Percentiles rank a stretch among this genome's conserved stretches.
Conservation (phyloP, 1,140 invertebrate genomes). For the Drosophila grimshawi region DNA sequence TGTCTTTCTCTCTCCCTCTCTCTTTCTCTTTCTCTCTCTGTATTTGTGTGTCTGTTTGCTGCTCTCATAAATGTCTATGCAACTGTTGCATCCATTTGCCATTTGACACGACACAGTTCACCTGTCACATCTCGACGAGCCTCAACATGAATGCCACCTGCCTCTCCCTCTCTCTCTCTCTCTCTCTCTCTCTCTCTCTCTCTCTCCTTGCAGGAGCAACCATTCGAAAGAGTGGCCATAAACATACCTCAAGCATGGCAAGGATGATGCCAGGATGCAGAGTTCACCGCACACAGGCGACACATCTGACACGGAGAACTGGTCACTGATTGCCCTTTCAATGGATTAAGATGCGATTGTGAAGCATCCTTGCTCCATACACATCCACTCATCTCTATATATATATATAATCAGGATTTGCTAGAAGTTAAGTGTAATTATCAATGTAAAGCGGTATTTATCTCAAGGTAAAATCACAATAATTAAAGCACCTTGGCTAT, state of each 20-base stretch:
- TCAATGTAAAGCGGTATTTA: background rate
- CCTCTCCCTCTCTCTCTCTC: background rate
- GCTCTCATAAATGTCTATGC: conserved; percentile 32
- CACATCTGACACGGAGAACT: background rate
- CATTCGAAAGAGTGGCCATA: conserved; percentile 40
- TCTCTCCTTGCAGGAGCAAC: background rate
- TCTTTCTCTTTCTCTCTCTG: background rate
- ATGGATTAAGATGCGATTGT: conserved; percentile 10
- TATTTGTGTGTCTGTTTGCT: conserved; percentile 6
- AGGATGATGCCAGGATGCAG: too few relatives aligned
- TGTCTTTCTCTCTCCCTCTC: background rate
- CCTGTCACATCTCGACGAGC: conserved; percentile 32
- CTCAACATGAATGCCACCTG: background rate
- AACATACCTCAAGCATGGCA: conserved; percentile 12
- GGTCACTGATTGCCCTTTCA: conserved; percentile 10
- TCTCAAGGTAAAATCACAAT: too few relatives aligned
- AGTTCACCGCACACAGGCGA: conserved; percentile 1
- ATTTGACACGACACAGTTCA: conserved; percentile 9
- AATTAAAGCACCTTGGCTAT: too few relatives aligned
- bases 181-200: background rate
- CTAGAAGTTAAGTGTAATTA: background rate
- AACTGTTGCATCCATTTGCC: conserved; percentile 27
- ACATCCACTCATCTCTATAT: background rate
- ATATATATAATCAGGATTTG: background rate
- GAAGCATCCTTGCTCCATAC: background rate